A percentile compares a stretch with the other conserved stretches of the same genome.
Evolutionary conservation across 2,797 vertebrate species (phyloP).

Genomic region (Megalops cyprinoides): DNA sequence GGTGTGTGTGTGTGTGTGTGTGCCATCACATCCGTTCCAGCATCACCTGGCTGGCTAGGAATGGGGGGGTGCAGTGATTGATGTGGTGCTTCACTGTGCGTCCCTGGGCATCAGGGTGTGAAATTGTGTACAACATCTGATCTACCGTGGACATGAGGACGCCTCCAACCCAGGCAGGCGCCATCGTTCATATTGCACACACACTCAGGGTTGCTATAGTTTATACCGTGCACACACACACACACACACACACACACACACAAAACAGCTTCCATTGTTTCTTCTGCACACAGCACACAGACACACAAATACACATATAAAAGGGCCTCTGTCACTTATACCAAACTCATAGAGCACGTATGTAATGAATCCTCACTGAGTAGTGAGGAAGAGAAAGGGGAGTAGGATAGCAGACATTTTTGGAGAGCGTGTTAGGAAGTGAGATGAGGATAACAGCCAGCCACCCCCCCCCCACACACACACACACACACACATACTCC

Average conservation of each 20-base stretch:
- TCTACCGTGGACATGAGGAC: constrained; percentile 25
- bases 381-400: background rate
- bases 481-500: too few species aligned
- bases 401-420: background rate
- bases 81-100: constrained; percentile 34
- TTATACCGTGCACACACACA: too few species aligned
- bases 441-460: constrained; percentile 3
- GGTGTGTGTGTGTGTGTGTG: too few species aligned
- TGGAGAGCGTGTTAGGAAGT: background rate
- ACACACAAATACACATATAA: too few species aligned
- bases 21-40: constrained; percentile 7
- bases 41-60: background rate
- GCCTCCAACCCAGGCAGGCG: constrained; percentile 25
- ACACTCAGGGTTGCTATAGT: background rate
- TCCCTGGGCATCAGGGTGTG: constrained; percentile 43
- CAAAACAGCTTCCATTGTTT: too few species aligned
- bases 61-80: constrained; percentile 26
- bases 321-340: too few species aligned
- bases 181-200: background rate
- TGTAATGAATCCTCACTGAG: constrained; percentile 6
- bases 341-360: too few species aligned
- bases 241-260: too few species aligned
- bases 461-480: background rate
- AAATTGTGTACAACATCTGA: constrained; percentile 42
- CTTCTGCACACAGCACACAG: too few species aligned